These are phyloP conservation scores for Coturnix japonica DNA, from an alignment of 2,113 vertebrate genomes.

Conservation along the genomic window DNA sequence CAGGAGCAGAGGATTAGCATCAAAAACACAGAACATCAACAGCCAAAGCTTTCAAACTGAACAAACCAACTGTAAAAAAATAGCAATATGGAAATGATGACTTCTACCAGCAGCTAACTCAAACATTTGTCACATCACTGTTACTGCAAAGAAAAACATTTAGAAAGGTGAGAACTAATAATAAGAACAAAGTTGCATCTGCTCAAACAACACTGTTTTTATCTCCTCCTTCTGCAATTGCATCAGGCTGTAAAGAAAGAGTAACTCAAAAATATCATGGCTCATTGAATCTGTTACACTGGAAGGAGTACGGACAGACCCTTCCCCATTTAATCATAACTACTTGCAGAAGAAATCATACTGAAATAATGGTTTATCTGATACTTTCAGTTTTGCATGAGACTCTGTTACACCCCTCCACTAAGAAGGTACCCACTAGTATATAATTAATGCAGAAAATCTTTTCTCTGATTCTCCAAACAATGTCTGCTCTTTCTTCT, in stretches of 20 bases:
- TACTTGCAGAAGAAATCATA: constrained; percentile 39
- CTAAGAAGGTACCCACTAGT: neutral
- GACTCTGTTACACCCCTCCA: neutral
- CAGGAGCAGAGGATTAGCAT: neutral
- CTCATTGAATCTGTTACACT: constrained; percentile 23
- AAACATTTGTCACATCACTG: neutral
- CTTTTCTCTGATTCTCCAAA: neutral
- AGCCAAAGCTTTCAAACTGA: neutral
- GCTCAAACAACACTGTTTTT: neutral
- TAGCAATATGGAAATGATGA: neutral
- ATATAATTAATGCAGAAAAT: neutral
- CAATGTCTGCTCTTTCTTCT: neutral
- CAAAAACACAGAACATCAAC: neutral
- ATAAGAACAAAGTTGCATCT: neutral
- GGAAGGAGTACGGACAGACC: constrained; percentile 15
- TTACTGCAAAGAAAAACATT: neutral
- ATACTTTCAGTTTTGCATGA: neutral
- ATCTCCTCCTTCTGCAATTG: constrained; percentile 5
- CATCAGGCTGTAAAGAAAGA: constrained; percentile 26
- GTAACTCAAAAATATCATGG: constrained; percentile 18
- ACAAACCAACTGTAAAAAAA: neutral
- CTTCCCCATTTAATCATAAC: neutral
- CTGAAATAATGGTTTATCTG: neutral
- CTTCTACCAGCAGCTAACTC: neutral
- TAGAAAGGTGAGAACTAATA: constrained; percentile 17